Base-by-base conservation (phyloP, 2,797 vertebrate genomes). In the Myripristis murdjan region DNA sequence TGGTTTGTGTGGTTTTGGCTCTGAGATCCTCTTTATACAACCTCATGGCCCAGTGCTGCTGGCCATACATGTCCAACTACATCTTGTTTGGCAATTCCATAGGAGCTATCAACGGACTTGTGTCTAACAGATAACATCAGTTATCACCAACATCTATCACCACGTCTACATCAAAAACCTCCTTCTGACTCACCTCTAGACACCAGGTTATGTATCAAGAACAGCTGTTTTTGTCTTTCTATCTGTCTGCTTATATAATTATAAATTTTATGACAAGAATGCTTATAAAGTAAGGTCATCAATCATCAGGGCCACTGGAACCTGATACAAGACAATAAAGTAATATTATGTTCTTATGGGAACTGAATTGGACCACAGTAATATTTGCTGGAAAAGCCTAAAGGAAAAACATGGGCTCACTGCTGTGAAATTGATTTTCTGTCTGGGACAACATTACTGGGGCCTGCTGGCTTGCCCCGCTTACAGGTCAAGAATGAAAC, bases 331-430 rank as follows among this genome's bases (percentile, higher is more conserved):
- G 20, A 56, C 4, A 12, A 12, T 46, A 18, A 18, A 46, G 16
- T 6, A 62, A 52, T 7, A 20, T 39, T 61, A 75, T 28, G 37
- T 62, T 73, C n/a, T 73, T 47, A 66, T 2, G 61, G 23, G 23
- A 8, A 48, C 75, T 85, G 68, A 65, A 51, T 41, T 54, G 81
- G 81, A 85, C 78, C 81, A 75, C 20, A 74, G 22, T 22, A 20
- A 28, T 37, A 48, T 51, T 52, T 15, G 5, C 23, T 71, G 63
- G 18, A 48, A 56, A 63, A 49, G 6, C 51, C 79, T 57, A 62
- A 71, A 60, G 12, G 43, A 77, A 73, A 58, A 63, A 72, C 55
- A 49, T 2, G 18, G 43, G 37, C 6, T 51, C 26, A 54, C 33
- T 41, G n/a, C 44, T 23, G 16, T 15, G 7, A n/a, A 46, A 47